phyloP scores from a whole-genome alignment of 2,113 vertebrate species.

The Hemichromis elongatus region DNA sequence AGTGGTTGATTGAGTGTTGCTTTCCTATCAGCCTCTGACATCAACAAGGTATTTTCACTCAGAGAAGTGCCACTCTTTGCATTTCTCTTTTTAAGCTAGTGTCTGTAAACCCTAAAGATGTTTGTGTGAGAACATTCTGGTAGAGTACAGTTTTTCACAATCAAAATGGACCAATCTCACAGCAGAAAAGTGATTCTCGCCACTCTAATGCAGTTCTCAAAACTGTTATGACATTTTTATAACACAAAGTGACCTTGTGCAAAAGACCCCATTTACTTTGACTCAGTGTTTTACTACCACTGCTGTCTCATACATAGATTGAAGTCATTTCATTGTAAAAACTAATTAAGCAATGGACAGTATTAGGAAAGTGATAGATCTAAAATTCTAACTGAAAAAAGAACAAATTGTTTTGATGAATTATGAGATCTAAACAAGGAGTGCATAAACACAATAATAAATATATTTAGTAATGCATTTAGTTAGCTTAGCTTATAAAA shows the following conservation, averaged over 20 bases:
- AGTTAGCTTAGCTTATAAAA: background rate
- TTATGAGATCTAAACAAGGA: background rate
- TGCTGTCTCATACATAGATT: background rate
- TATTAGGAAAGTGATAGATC: background rate
- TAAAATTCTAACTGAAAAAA: background rate
- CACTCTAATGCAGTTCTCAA: background rate
- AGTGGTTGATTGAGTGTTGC: background rate
- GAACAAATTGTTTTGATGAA: background rate
- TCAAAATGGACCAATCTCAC: background rate
- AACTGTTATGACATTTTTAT: background rate
- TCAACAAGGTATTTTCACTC: background rate
- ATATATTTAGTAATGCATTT: background rate
- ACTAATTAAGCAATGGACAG: background rate
- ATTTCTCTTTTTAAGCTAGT: background rate
- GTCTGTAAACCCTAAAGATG: background rate
- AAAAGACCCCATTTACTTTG: background rate
- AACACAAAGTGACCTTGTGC: background rate
- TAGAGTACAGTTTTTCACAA: background rate
- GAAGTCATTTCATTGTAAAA: background rate
- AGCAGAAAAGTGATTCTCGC: background rate
- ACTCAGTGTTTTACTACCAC: rapidly evolving
- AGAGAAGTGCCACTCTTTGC: background rate
- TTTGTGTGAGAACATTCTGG: background rate
- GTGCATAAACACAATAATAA: background rate
- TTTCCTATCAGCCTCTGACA: background rate